These are phyloP conservation scores for Scortum barcoo DNA, from an alignment of 2,113 vertebrate genomes.

Conservation along the genomic window DNA sequence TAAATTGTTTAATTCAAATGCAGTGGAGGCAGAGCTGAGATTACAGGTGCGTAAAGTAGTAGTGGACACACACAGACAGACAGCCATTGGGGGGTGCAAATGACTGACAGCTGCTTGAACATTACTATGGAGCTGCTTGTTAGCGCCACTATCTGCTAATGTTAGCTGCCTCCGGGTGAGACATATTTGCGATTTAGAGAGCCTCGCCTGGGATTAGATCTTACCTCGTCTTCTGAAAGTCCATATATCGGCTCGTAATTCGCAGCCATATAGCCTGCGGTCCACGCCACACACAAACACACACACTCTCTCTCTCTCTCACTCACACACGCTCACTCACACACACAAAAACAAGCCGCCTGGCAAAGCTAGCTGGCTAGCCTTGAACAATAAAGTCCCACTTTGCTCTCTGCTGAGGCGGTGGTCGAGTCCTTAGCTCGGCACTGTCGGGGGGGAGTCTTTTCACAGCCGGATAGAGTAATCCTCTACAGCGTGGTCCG, in stretches of 20 bases:
- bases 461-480: slow-evolving; percentile 19
- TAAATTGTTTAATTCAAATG: neutral
- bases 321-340: no score
- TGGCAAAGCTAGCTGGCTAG: slow-evolving; percentile 79
- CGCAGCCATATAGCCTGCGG: slow-evolving; percentile 85
- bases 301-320: no score
- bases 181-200: no score
- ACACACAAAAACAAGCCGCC: slow-evolving; percentile 74
- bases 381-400: slow-evolving; percentile 85
- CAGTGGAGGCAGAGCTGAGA: neutral
- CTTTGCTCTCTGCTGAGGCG: slow-evolving; percentile 68
- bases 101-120: slow-evolving; percentile 54
- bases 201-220: slow-evolving; percentile 22
- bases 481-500: slow-evolving; percentile 42
- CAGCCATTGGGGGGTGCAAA: slow-evolving; percentile 1
- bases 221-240: slow-evolving; percentile 88
- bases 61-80: neutral
- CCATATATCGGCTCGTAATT: slow-evolving; percentile 86
- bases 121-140: slow-evolving; percentile 62
- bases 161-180: slow-evolving; percentile 32
- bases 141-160: slow-evolving; percentile 65
- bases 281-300: slow-evolving; percentile 59
- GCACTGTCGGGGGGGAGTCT: neutral
- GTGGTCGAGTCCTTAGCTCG: slow-evolving; percentile 58
- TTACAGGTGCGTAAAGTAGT: neutral